Percentiles rank a stretch among this genome's conserved stretches.
Conservation (phyloP, 2,888 invertebrate species). For the Sesia bembeciformis region DNA sequence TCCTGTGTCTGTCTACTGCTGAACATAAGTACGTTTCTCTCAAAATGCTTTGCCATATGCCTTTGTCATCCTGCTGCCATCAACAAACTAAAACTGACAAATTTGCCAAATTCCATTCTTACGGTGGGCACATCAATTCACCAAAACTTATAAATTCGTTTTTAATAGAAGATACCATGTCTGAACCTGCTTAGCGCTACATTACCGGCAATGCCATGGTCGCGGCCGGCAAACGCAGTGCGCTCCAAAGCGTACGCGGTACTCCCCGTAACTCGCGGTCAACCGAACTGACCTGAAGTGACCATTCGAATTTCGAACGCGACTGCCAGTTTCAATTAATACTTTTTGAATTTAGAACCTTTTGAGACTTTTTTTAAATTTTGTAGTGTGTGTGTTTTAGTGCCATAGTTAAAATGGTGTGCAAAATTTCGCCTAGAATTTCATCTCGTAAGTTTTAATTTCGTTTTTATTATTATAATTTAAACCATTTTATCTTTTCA, state of each 20-base stretch:
- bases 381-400: conserved; percentile 10
- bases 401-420: conserved; percentile 36
- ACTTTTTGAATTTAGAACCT: conserved; percentile 10
- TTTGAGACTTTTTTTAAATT: conserved; percentile 10
- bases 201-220: conserved; percentile 7
- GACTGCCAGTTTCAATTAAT: conserved; percentile 3
- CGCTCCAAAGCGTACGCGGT: conserved; percentile 3
- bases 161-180: neutral
- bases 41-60: too few species aligned
- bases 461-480: too few species aligned
- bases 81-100: too few species aligned
- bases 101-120: too few species aligned
- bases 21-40: too few species aligned
- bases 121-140: too few species aligned
- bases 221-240: conserved; percentile 3
- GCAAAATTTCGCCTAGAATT: conserved; percentile 45
- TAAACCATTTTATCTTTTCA: too few species aligned
- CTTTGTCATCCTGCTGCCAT: too few species aligned
- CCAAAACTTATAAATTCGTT: too few species aligned
- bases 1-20: too few species aligned
- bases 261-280: conserved; percentile 4
- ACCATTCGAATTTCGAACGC: neutral
- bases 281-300: neutral
- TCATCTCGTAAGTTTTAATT: conserved; percentile 34
- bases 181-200: conserved; percentile 1